phyloP scores from a whole-genome alignment of 2,797 vertebrate species.

The Melanotaenia maccullochi region DNA sequence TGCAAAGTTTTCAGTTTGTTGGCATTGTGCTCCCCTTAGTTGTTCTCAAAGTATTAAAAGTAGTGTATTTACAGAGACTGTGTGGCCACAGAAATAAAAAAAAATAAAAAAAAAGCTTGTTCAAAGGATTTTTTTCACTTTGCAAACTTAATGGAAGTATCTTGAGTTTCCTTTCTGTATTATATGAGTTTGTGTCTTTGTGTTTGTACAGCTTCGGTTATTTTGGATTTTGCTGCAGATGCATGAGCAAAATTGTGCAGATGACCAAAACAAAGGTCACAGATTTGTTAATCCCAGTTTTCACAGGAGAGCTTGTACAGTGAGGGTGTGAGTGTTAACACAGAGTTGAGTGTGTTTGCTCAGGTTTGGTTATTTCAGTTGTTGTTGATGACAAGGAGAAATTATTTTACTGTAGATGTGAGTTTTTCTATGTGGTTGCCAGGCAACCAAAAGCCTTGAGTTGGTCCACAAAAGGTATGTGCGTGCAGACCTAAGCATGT shows the following conservation, averaged over 20 bases:
- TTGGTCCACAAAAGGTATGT: conserved; percentile 61
- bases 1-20: conserved; percentile 25
- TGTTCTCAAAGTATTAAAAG: conserved; percentile 38
- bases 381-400: conserved; percentile 61
- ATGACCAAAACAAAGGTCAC: conserved; percentile 72
- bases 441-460: conserved; percentile 76
- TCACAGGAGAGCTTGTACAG: conserved; percentile 31
- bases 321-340: conserved; percentile 20
- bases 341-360: conserved; percentile 45
- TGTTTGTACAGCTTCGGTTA: conserved; percentile 71
- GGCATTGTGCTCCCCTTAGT: conserved; percentile 6
- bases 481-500: conserved; percentile 16
- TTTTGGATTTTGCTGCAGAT: conserved; percentile 61
- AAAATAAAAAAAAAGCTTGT: conserved; percentile 9
- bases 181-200: conserved; percentile 15
- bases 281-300: conserved; percentile 55
- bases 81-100: conserved; percentile 24
- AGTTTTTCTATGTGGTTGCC: conserved; percentile 73
- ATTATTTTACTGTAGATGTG: conserved; percentile 66
- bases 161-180: conserved; percentile 41
- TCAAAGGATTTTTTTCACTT: conserved; percentile 31
- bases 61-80: conserved; percentile 24
- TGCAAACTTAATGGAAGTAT: conserved; percentile 33
- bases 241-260: conserved; percentile 43
- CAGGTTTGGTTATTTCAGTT: conserved; percentile 68